A percentile compares a stretch with the other conserved stretches of the same genome.
Conservation (phyloP, 2,888 invertebrate species). For the Erannis defoliaria region DNA sequence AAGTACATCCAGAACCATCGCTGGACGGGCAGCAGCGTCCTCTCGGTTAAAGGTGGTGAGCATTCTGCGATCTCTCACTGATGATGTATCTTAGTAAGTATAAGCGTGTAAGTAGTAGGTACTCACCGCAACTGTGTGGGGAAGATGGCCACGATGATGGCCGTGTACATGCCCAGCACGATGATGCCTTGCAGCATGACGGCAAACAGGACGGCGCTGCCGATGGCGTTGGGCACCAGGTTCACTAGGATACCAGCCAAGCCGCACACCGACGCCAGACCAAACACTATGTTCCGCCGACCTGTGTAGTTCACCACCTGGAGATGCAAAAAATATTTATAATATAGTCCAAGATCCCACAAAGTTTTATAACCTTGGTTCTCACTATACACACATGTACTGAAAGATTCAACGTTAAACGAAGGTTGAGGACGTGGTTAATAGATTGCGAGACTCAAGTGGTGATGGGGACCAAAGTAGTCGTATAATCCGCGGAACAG, state of each 20-base stretch:
- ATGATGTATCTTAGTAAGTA: background rate
- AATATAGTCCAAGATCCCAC: too few relatives aligned
- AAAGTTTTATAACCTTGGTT: too few relatives aligned
- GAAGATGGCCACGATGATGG: conserved; percentile 84
- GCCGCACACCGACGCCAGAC: conserved; percentile 77
- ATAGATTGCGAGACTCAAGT: too few relatives aligned
- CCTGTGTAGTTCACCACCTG: conserved; percentile 69
- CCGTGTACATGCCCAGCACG: conserved; percentile 79
- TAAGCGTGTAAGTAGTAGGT: background rate
- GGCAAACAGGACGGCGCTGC: conserved; percentile 83
- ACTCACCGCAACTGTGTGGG: conserved; percentile 79
- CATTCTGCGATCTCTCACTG: too few relatives aligned
- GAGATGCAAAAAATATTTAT: background rate
- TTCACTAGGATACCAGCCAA: conserved; percentile 85
- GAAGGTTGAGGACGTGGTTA: too few relatives aligned
- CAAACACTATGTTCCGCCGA: conserved; percentile 82
- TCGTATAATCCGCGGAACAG: too few relatives aligned
- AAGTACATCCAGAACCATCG: too few relatives aligned
- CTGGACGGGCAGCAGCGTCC: too few relatives aligned
- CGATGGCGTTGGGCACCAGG: conserved; percentile 85
- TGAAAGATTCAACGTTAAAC: too few relatives aligned
- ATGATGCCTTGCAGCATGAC: conserved; percentile 74
- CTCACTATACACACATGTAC: too few relatives aligned
- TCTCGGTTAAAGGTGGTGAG: too few relatives aligned
- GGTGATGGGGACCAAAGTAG: too few relatives aligned